phyloP scores from a whole-genome alignment of 2,888 invertebrate species.

The Sialis fuliginosa region DNA sequence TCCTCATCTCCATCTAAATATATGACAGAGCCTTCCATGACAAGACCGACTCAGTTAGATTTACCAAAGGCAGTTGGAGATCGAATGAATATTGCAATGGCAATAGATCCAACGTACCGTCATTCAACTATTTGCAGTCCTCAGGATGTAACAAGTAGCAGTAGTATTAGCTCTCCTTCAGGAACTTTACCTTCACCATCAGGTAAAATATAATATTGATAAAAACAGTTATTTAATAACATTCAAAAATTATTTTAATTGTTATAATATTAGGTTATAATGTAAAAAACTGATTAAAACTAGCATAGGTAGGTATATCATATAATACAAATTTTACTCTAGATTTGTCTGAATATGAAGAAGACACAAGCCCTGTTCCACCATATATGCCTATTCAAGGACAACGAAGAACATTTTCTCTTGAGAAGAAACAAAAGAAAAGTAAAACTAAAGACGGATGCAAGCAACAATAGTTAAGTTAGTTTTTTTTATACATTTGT shows the following conservation, averaged over 20 bases:
- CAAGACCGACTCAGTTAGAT: constrained; percentile 23
- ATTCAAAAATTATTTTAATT: background rate
- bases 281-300: background rate
- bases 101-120: constrained; percentile 46
- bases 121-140: constrained; percentile 16
- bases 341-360: constrained; percentile 23
- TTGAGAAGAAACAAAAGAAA: constrained; percentile 41
- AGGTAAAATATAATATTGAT: constrained; percentile 9
- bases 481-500: no score
- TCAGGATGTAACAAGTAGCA: constrained; percentile 16
- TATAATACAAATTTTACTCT: background rate
- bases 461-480: constrained; percentile 33
- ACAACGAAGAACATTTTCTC: constrained; percentile 43
- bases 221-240: background rate
- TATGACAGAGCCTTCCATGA: background rate
- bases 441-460: constrained; percentile 40
- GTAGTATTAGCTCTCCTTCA: background rate
- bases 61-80: constrained; percentile 12
- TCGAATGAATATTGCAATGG: constrained; percentile 41
- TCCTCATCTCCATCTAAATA: constrained; percentile 1
- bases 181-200: constrained; percentile 14
- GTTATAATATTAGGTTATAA: background rate
- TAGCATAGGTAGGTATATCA: no score
- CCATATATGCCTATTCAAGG: constrained; percentile 68
- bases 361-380: constrained; percentile 37